phyloP scores from a whole-genome alignment of 1,140 invertebrate genomes.

The Carcinoscorpius rotundicauda region DNA sequence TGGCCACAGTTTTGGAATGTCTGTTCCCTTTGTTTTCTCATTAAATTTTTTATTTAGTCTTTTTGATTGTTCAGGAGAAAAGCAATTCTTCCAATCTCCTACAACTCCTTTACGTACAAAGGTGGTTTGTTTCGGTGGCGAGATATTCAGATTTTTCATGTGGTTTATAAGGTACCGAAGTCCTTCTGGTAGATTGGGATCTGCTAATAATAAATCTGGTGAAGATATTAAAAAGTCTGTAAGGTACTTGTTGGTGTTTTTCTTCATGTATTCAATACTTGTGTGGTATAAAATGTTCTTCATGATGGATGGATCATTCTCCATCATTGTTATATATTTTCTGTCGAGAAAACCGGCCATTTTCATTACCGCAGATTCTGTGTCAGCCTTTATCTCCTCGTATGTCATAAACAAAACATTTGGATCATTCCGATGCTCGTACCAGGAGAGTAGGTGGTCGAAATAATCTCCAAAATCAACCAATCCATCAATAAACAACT shows the following conservation, averaged over 20 bases:
- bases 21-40: slow-evolving; percentile 14
- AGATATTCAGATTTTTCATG: too few species aligned
- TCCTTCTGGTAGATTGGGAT: background rate
- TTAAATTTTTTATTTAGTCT: slow-evolving; percentile 23
- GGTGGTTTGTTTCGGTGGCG: too few species aligned
- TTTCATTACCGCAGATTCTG: background rate
- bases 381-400: slow-evolving; percentile 24
- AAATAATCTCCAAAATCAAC: slow-evolving; percentile 1
- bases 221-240: slow-evolving; percentile 3
- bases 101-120: slow-evolving; percentile 24
- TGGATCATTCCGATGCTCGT: slow-evolving; percentile 13
- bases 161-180: background rate
- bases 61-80: slow-evolving; percentile 32
- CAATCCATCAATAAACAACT: background rate
- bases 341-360: background rate
- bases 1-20: slow-evolving; percentile 11
- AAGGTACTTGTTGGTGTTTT: background rate
- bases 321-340: background rate
- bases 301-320: slow-evolving; percentile 2
- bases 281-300: slow-evolving; percentile 6
- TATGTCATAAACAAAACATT: slow-evolving; percentile 23
- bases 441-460: slow-evolving; percentile 22
- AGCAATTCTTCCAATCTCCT: slow-evolving; percentile 37
- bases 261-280: slow-evolving; percentile 15
- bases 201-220: background rate